Percentiles rank a stretch among this genome's conserved stretches.
These are phyloP conservation scores for Pristiophorus japonicus DNA, from an alignment of 2,113 vertebrate species.

Conservation along the genomic window DNA sequence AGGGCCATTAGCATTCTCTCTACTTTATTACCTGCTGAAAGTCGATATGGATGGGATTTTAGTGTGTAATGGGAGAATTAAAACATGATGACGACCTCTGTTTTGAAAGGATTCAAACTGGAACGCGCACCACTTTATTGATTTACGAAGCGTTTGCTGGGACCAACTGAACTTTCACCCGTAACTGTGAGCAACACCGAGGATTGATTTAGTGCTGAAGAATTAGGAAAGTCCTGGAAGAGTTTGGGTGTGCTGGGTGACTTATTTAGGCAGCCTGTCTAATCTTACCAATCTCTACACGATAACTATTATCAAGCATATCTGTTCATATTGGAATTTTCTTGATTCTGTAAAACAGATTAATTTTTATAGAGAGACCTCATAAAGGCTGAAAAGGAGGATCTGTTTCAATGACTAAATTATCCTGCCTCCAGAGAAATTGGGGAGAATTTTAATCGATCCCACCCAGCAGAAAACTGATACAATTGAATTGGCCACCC, in stretches of 20 bases:
- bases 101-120: conserved; percentile 34
- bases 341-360: not conserved
- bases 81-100: conserved; percentile 47
- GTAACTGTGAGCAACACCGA: not conserved
- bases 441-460: not conserved
- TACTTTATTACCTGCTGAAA: conserved; percentile 55
- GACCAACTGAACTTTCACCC: no score
- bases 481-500: not conserved
- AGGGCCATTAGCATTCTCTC: conserved; percentile 56
- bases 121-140: not conserved
- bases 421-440: not conserved
- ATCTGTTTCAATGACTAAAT: not conserved
- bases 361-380: not conserved
- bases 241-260: not conserved
- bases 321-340: not conserved
- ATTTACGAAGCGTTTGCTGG: no score
- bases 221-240: not conserved
- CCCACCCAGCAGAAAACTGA: not conserved
- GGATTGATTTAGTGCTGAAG: not conserved
- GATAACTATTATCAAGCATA: not conserved
- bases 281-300: not conserved
- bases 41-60: conserved; percentile 59
- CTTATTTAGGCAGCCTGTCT: not conserved
- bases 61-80: conserved; percentile 62
- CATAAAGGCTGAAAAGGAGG: not conserved